Base-by-base conservation (phyloP, 2,113 vertebrate species). In the Pelmatolapia mariae region DNA sequence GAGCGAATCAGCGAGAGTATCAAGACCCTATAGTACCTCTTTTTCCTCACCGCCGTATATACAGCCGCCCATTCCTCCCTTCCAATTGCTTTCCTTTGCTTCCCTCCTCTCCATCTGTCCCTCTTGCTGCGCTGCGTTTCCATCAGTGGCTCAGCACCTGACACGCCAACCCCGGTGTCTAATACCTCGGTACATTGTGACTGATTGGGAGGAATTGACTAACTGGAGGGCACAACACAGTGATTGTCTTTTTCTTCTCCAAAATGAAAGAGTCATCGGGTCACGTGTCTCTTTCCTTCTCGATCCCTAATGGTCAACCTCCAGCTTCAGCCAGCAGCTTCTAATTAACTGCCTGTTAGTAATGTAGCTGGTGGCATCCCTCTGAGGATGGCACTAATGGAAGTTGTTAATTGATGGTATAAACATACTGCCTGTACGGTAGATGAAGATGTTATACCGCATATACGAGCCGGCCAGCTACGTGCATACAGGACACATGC, bases 1-100 rank as follows among this genome's bases (percentile, higher is more conserved):
- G 87, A 95, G 93, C 89, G 87, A 96, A 95, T 95, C 91, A 92
- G 93, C 86, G 85, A 90, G 88, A 95, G 85, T 86, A 91, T 94
- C 89, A 84, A 85, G 84, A 87, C 90, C 88, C 78, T 76, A 19
- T 80, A 52, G 26, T 50, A 86, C 89, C 53, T 53, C 89, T 88
- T 90, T 83, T 47, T 83, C 86, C 82, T 61, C 66, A 10, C 73
- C 61, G 52, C 79, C 43, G 38, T 85, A 59, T 1, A 59, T 83
- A 54, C 68, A 86, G 22, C 83, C 80, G 24, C 84, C 87, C 81
- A 78, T 89, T 90, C 63, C 89, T 91, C 80, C 87, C 81, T 18
- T 87, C 83, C 63, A 91, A 50, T 91, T 56, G 83, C 71, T 84
- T 59, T 50, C 45, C 15, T 79, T 57, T 45, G 11, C 47, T 84